Conservation (phyloP, 1,140 invertebrate genomes). For the Drosophila repleta region DNA sequence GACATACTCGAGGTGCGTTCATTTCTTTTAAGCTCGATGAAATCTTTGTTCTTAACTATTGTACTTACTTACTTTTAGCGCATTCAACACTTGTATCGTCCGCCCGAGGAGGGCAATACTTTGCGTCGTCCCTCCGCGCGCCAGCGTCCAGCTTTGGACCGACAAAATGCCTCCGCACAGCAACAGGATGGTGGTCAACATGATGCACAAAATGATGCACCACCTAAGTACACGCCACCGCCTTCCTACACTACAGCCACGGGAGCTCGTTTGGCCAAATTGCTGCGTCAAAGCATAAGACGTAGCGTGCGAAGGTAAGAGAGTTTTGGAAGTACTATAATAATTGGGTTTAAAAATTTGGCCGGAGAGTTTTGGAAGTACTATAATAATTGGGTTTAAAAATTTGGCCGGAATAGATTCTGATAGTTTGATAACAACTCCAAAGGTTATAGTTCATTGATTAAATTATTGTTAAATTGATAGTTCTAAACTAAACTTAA, state of each 20-base stretch:
- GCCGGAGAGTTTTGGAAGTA: background rate
- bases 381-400: too few relatives aligned
- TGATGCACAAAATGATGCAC: constrained; percentile 89
- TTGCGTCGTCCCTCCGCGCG: constrained; percentile 53
- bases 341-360: too few relatives aligned
- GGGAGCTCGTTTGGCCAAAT: constrained; percentile 91
- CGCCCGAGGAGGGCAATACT: constrained; percentile 53
- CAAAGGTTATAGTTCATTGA: too few relatives aligned
- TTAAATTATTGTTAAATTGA: too few relatives aligned
- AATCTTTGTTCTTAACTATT: background rate
- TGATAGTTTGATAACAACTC: too few relatives aligned
- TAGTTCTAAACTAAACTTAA: too few relatives aligned
- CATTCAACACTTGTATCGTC: constrained; percentile 84
- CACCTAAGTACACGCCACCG: constrained; percentile 96
- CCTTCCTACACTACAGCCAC: constrained; percentile 96
- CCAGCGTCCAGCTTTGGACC: constrained; percentile 44
- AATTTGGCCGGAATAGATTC: too few relatives aligned
- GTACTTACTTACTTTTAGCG: constrained; percentile 85
- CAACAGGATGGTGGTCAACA: constrained; percentile 42
- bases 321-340: background rate
- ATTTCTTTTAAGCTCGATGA: background rate
- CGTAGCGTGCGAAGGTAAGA: constrained; percentile 89
- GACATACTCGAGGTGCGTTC: constrained; percentile 93
- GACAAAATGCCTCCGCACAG: constrained; percentile 44
- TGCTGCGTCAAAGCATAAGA: constrained; percentile 91